Base-by-base conservation (phyloP, 2,888 invertebrate genomes). In the Drosophila robusta region DNA sequence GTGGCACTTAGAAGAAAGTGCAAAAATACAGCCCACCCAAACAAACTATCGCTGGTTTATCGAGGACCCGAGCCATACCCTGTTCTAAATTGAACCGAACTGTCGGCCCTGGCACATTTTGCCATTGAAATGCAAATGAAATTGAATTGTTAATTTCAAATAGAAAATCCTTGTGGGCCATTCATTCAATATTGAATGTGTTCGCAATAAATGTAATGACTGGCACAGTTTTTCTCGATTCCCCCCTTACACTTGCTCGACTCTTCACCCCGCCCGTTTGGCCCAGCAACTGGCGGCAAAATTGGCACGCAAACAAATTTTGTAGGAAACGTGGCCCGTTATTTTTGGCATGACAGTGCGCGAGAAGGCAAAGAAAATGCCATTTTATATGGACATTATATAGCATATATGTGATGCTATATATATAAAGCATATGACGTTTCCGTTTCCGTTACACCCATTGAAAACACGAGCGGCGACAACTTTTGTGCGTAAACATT, bases 111-210 rank as follows among this genome's bases (percentile, higher is more conserved):
- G 82, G 46, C 72, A 81, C 83, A 78, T 82, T 88, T 68, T 46
- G 74, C 80, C 89, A 89, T 85, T 85, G 86, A 85, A 85, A 85
- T 85, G 89, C 86, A 85, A 85, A 85, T 85, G 83, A 88, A 85
- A 89, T 85, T 85, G 89, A 85, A 89, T 85, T 85, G 85, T 85
- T 85, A 85, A 85, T 89, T 85, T 89, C 77, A 71, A 89, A 83
- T 83, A 84, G 83, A 77, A 89, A 86, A 86, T 89, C 88, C 89
- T 82, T 68, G 87, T 64, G 78, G 85, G 70, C 85, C 83, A 83
- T 83, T 88, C 89, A 80, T 89, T 78, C 88, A 89, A 87, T 82
- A 87, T 89, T 85, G 88, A 83, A 83, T 83, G 83, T 83, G 88
- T 76, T 88, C 74, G 80, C 89, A 85, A 83, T 83, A 83, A 83